Evolutionary conservation across 2,113 vertebrate species (phyloP).

Genomic region (Ivindomyrus marchei): DNA sequence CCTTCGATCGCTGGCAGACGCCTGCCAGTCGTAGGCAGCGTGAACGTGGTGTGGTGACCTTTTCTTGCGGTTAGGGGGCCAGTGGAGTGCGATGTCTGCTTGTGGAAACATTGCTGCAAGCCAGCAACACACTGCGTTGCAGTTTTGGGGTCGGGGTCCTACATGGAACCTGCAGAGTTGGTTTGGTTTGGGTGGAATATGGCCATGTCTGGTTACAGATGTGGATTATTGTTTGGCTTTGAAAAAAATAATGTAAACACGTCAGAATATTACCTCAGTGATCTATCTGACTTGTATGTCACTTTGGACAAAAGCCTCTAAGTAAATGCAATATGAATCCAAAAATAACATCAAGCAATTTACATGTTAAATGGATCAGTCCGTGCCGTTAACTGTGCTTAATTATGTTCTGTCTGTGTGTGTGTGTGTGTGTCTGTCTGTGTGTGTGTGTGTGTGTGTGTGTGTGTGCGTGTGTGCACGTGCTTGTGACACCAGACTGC

Average conservation of each 20-base stretch:
- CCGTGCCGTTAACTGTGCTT: neutral
- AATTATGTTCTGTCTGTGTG: neutral
- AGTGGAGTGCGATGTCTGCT: neutral
- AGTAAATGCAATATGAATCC: neutral
- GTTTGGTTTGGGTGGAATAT: neutral
- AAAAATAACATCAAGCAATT: neutral
- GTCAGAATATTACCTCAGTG: neutral
- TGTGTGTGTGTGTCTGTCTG: neutral
- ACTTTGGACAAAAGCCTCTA: neutral
- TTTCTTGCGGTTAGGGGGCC: neutral
- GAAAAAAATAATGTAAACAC: neutral
- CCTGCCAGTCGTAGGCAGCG: neutral
- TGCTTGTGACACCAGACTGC: slow-evolving; percentile 30
- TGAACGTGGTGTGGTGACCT: neutral
- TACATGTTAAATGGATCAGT: neutral
- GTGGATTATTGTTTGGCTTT: neutral
- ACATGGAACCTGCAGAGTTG: neutral
- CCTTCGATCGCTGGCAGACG: neutral
- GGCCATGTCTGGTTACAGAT: neutral
- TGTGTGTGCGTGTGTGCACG: neutral
- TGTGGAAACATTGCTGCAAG: neutral
- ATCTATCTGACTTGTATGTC: neutral
- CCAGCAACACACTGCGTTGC: neutral
- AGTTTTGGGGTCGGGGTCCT: neutral
- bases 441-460: neutral